Evolutionary conservation across 2,888 invertebrate genomes (phyloP).

Genomic region (Rotaria sp.): DNA sequence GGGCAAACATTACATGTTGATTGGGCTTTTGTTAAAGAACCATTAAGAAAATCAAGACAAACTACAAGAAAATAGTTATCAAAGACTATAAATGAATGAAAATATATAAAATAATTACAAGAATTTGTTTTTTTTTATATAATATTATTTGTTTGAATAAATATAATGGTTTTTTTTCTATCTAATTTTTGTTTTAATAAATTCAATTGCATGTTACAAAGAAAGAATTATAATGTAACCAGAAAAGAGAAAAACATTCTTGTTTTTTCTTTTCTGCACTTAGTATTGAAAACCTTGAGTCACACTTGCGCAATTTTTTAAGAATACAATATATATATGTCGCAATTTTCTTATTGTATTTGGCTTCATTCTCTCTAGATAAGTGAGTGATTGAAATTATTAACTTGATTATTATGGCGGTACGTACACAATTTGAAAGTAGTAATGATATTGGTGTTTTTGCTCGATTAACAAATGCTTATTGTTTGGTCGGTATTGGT

Average conservation of each 20-base stretch:
- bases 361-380: background rate
- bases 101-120: background rate
- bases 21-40: slow-evolving; percentile 70
- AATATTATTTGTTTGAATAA: too few species aligned
- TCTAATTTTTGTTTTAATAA: too few species aligned
- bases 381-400: background rate
- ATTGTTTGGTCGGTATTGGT: slow-evolving; percentile 91
- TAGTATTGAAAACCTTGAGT: background rate
- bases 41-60: slow-evolving; percentile 21
- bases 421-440: slow-evolving; percentile 93
- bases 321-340: background rate
- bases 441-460: slow-evolving; percentile 97
- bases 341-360: background rate
- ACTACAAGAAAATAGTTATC: background rate
- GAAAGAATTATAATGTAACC: background rate
- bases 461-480: slow-evolving; percentile 88
- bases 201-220: background rate
- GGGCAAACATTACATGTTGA: slow-evolving; percentile 88
- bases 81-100: background rate
- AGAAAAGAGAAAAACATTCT: background rate
- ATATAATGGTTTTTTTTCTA: too few species aligned
- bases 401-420: slow-evolving; percentile 63
- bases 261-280: background rate
- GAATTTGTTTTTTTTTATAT: too few species aligned
- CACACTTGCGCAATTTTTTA: background rate